Conservation (phyloP, 1,140 invertebrate genomes). For the Riptortus pedestris region DNA sequence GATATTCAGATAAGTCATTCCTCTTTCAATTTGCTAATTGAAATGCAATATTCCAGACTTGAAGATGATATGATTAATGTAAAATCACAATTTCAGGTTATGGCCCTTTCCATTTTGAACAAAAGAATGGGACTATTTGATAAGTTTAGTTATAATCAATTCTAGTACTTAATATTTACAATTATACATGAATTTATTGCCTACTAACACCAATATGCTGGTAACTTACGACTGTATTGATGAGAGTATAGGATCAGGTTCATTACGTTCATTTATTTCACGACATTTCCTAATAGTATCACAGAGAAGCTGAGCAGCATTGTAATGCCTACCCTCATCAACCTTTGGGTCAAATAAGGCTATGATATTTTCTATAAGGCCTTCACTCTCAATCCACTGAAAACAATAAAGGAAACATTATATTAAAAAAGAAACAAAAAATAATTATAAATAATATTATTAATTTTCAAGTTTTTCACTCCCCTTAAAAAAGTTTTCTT, state of each 20-base stretch:
- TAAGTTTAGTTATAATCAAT: too few relatives aligned
- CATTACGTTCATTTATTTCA: constrained; percentile 43
- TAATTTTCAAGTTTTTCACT: background rate
- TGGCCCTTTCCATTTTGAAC: background rate
- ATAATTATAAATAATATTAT: background rate
- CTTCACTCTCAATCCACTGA: constrained; percentile 82
- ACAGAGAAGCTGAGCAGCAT: constrained; percentile 69
- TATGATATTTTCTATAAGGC: constrained; percentile 72
- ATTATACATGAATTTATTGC: too few relatives aligned
- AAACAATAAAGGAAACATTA: constrained; percentile 34
- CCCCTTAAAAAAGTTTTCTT: too few relatives aligned
- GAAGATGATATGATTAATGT: too few relatives aligned
- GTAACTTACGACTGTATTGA: constrained; percentile 63
- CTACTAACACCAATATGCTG: too few relatives aligned
- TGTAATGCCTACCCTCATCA: constrained; percentile 63
- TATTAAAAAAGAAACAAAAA: background rate
- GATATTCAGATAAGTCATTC: too few relatives aligned
- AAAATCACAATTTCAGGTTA: background rate
- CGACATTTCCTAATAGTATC: constrained; percentile 63
- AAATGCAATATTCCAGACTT: too few relatives aligned
- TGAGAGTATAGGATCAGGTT: constrained; percentile 54
- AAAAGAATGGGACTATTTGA: too few relatives aligned
- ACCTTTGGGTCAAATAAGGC: constrained; percentile 62
- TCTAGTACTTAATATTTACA: too few relatives aligned
- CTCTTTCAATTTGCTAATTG: too few relatives aligned